phyloP scores from a whole-genome alignment of 2,797 vertebrate species.

The Eulemur albifrons region DNA sequence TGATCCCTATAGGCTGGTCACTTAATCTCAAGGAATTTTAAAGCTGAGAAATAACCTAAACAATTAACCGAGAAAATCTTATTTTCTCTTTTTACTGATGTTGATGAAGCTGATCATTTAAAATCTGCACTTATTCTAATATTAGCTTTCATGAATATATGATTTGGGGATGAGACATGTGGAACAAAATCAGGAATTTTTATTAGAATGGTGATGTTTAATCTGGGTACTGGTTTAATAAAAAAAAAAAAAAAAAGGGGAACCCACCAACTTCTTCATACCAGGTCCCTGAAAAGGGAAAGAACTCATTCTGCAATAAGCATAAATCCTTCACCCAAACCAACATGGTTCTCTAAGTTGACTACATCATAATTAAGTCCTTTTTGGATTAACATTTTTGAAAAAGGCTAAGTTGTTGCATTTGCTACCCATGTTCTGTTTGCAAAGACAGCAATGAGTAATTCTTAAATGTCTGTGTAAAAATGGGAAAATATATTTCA shows the following conservation, averaged over 20 bases:
- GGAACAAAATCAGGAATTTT: conserved; percentile 24
- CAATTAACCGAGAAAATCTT: background rate
- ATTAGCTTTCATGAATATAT: background rate
- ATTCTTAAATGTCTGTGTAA: background rate
- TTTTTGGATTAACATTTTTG: conserved; percentile 29
- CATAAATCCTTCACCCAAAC: conserved; percentile 38
- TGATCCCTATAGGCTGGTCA: background rate
- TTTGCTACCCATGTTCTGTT: background rate
- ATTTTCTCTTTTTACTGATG: background rate
- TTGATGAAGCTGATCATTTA: background rate
- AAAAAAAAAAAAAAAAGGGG: background rate
- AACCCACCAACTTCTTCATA: conserved; percentile 40
- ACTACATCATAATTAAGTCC: conserved; percentile 49
- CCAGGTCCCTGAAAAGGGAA: conserved; percentile 29
- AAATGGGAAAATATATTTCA: background rate
- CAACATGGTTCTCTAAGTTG: conserved; percentile 29
- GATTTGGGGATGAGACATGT: background rate
- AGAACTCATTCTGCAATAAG: conserved; percentile 4
- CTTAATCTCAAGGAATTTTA: background rate
- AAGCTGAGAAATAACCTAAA: background rate
- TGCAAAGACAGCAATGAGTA: background rate
- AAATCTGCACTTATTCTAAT: conserved; percentile 28
- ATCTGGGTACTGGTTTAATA: conserved; percentile 23
- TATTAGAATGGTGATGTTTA: conserved; percentile 41
- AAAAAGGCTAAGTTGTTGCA: background rate